Evolutionary conservation across 2,113 vertebrate species (phyloP), one percentile per base, ranked within the genome.

Genomic region (Oreocharis arfaki): DNA sequence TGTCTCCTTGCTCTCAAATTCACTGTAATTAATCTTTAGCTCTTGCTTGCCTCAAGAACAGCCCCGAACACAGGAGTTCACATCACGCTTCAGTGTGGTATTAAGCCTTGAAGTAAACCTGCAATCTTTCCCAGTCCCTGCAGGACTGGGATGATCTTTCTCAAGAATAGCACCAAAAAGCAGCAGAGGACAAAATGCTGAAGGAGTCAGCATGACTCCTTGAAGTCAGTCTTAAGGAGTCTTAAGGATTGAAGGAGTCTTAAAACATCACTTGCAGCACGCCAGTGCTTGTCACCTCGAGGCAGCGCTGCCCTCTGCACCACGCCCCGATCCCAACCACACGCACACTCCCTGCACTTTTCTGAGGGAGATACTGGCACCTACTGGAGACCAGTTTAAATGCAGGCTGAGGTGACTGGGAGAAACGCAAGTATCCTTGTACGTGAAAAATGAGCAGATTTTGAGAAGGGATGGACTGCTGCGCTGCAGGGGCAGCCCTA

Each of bases 341-440:
- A 14, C 0, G 7, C 37, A 37, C 6, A 0, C 33, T 41, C 20
- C 2, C 41, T 0, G 59, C 59, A 73, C 59, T 23, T 82, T 80
- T 71, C 68, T 9, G 9, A 96, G 71, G 95, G 68, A 93, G 76
- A 95, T 9, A 84, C 60, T 95, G 95, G 93, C 95, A 96, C 92
- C 96, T 96, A 71, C 96, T 96, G 96, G 96, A 96, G 76, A 35
- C 73, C 69, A 78, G 79, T 77, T 96, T 41, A 59, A 32, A 42
- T 47, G 63, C 24, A 69, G 42, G 67, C 67, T 70, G 93, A 59
- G 15, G 55, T 41, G 46, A 53, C 69, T 73, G 49, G 41, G 46
- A 79, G 42, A 13, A 73, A 87, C 30, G 27, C 26, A 70, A 63
- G 6, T 33, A n/a, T 20, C 41, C 67, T 23, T 27, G 9, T 3